A percentile compares a stretch with the other conserved stretches of the same genome.
Evolutionary conservation across 2,797 vertebrate species (phyloP).

Genomic region (Diceros bicornis): DNA sequence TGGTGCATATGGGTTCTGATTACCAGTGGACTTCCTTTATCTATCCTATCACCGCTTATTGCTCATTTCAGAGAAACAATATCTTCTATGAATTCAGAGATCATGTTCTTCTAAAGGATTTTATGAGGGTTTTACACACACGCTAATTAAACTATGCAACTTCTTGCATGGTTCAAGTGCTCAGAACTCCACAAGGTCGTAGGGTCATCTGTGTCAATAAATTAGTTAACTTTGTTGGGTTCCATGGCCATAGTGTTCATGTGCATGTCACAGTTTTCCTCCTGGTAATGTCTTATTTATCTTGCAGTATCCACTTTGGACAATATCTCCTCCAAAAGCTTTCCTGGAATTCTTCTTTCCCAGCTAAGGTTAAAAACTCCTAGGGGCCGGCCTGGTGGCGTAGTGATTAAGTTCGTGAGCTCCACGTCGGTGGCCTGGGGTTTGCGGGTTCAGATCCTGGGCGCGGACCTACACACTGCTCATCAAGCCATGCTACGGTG

Average conservation of each 20-base stretch:
- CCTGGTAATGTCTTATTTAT: background rate
- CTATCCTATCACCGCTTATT: background rate
- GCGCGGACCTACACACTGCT: too few species aligned
- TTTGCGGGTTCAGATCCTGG: too few species aligned
- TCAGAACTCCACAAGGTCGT: background rate
- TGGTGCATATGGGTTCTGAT: background rate
- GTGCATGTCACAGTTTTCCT: background rate
- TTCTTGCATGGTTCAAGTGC: background rate
- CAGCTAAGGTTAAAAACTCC: background rate
- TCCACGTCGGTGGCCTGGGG: too few species aligned
- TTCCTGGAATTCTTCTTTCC: slow-evolving; percentile 22
- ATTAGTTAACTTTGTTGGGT: background rate
- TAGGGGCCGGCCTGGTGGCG: too few species aligned
- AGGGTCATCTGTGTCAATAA: background rate
- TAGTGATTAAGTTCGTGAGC: too few species aligned
- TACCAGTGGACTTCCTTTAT: background rate
- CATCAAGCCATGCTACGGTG: too few species aligned
- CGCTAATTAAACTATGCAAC: background rate
- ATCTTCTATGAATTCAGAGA: background rate
- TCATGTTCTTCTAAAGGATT: background rate
- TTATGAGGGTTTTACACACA: background rate
- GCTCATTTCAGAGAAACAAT: background rate
- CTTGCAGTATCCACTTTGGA: background rate
- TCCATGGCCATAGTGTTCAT: background rate
- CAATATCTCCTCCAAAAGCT: background rate